Evolutionary conservation across 2,888 invertebrate species (phyloP).

Genomic region (Synanthedon vespiformis): DNA sequence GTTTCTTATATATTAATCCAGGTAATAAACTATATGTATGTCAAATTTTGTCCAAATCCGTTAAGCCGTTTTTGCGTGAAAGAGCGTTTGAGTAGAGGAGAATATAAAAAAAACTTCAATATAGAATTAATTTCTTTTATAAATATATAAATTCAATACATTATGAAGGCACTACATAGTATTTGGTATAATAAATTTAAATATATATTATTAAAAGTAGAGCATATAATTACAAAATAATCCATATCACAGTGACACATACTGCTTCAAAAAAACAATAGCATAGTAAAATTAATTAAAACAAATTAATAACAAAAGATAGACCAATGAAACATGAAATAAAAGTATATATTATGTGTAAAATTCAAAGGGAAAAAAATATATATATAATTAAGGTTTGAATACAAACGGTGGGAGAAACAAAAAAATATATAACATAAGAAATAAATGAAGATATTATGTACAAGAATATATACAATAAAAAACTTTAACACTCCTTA

Average conservation of each 20-base stretch:
- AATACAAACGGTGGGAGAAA: neutral
- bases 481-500: conserved; percentile 29
- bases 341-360: neutral
- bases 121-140: too few species aligned
- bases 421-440: neutral
- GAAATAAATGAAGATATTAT: neutral
- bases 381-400: neutral
- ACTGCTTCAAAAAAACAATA: conserved; percentile 25
- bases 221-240: neutral
- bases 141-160: too few species aligned
- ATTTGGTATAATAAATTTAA: conserved; percentile 5
- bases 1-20: too few species aligned
- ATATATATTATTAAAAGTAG: conserved; percentile 1
- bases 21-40: too few species aligned
- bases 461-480: conserved; percentile 10
- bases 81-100: too few species aligned
- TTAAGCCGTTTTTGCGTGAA: too few species aligned
- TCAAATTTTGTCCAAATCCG: too few species aligned
- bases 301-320: conserved; percentile 5
- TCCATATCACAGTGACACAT: conserved; percentile 49
- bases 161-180: conserved; percentile 1
- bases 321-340: too few species aligned
- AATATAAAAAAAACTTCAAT: too few species aligned
- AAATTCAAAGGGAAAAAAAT: neutral
- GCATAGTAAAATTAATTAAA: conserved; percentile 1